Conservation (phyloP, 1,140 invertebrate species). For the Drosophila ohnishii region DNA sequence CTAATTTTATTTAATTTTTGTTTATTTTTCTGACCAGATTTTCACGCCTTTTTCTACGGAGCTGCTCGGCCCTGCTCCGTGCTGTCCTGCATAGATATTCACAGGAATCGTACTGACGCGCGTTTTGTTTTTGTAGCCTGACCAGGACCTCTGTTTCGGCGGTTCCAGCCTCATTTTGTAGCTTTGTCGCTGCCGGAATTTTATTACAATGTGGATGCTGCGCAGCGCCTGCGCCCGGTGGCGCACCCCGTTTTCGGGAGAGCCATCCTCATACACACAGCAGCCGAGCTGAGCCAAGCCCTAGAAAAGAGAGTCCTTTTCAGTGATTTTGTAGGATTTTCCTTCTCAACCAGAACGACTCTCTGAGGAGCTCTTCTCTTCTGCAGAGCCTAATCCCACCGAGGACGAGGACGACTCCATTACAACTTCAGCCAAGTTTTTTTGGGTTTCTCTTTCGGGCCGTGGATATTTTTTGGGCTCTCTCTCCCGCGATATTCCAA, state of each 20-base stretch:
- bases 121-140: conserved; percentile 77
- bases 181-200: conserved; percentile 56
- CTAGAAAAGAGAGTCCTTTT: conserved; percentile 26
- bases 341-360: conserved; percentile 2
- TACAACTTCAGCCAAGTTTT: conserved; percentile 52
- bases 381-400: conserved; percentile 42
- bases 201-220: conserved; percentile 52
- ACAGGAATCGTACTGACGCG: conserved; percentile 76
- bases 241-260: conserved; percentile 66
- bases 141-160: conserved; percentile 52
- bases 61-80: conserved; percentile 55
- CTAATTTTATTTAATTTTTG: conserved; percentile 4
- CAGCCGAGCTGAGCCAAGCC: conserved; percentile 61
- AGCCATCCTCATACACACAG: conserved; percentile 34
- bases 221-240: conserved; percentile 61
- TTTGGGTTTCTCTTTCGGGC: conserved; percentile 33
- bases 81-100: conserved; percentile 80
- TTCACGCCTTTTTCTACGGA: conserved; percentile 20
- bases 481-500: conserved; percentile 51
- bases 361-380: conserved; percentile 48
- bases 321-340: background rate
- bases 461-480: conserved; percentile 38
- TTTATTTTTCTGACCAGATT: background rate
- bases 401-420: conserved; percentile 42
- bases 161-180: conserved; percentile 44